These are phyloP conservation scores for Megalurothrips usitatus DNA, from an alignment of 2,888 invertebrate species.

Conservation along the genomic window DNA sequence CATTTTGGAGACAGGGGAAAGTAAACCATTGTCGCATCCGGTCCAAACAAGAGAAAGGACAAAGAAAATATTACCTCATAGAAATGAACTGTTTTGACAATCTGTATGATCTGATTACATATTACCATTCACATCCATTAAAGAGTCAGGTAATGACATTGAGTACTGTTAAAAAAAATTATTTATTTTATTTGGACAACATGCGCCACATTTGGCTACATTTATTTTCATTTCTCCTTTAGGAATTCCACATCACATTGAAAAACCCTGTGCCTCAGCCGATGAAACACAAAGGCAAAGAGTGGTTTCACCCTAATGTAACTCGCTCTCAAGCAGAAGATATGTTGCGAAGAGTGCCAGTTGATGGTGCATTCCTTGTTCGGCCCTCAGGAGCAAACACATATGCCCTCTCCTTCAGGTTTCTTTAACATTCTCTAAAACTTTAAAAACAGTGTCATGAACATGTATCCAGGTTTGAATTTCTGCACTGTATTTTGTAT, in stretches of 20 bases:
- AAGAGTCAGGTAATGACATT: constrained; percentile 63
- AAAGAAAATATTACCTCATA: constrained; percentile 84
- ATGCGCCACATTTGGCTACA: constrained; percentile 24
- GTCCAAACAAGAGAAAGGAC: constrained; percentile 80
- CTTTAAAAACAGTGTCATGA: constrained; percentile 10
- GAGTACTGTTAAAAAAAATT: background rate
- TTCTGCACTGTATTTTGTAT: constrained; percentile 25
- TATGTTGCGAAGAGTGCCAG: constrained; percentile 72
- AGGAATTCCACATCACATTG: constrained; percentile 82
- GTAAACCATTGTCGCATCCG: constrained; percentile 91
- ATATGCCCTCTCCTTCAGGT: constrained; percentile 93
- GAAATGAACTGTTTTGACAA: constrained; percentile 87
- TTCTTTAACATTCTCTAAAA: constrained; percentile 34
- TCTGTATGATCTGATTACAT: constrained; percentile 82
- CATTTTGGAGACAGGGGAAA: constrained; percentile 82
- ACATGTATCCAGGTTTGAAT: background rate
- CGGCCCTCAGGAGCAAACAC: constrained; percentile 80
- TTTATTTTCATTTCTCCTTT: constrained; percentile 36
- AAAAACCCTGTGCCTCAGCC: constrained; percentile 92
- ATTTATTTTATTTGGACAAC: constrained; percentile 12
- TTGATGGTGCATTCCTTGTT: constrained; percentile 92
- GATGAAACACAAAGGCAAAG: constrained; percentile 86
- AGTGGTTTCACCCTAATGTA: constrained; percentile 85
- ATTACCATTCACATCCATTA: constrained; percentile 81
- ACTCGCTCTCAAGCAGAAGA: constrained; percentile 82